Conservation (phyloP, 2,797 vertebrate species). For the Malurus leucopterus region DNA sequence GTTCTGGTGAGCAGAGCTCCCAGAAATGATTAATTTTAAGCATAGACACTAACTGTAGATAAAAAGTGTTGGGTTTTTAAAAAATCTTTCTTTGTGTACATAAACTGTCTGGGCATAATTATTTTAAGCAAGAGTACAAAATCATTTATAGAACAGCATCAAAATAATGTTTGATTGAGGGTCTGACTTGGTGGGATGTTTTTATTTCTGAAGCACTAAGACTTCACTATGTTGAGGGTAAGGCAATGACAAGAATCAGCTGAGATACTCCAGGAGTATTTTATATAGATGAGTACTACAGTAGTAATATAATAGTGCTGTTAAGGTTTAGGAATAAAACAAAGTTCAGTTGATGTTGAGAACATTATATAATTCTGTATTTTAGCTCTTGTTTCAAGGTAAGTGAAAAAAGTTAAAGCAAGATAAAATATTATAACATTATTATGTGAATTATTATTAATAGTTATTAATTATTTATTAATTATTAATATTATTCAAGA, state of each 20-base stretch:
- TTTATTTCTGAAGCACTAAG: background rate
- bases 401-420: background rate
- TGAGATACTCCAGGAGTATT: background rate
- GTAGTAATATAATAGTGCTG: background rate
- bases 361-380: background rate
- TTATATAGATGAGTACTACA: background rate
- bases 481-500: too few relatives aligned
- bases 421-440: background rate
- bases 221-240: background rate
- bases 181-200: background rate
- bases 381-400: background rate
- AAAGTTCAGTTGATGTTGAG: background rate
- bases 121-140: background rate
- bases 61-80: background rate
- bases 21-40: slow-evolving; percentile 44
- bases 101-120: background rate
- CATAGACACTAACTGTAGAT: background rate
- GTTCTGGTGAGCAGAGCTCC: slow-evolving; percentile 20
- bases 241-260: background rate
- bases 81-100: background rate
- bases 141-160: background rate
- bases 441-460: too few relatives aligned
- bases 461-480: too few relatives aligned
- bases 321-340: background rate
- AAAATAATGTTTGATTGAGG: background rate